Base-by-base conservation (phyloP, 2,113 vertebrate genomes). In the Ploceus nigricollis region DNA sequence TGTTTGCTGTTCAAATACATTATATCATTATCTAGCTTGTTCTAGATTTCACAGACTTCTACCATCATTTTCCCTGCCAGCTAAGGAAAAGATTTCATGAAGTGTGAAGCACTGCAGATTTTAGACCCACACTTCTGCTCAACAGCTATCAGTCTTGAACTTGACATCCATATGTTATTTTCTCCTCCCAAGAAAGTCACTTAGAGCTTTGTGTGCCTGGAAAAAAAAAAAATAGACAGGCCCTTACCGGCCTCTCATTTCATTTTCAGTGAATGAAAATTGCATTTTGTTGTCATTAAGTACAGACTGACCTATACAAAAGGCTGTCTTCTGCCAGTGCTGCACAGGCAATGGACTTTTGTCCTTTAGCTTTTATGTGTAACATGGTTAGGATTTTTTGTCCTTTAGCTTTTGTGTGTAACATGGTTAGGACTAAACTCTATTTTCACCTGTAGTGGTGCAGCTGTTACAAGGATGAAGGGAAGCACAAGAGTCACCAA, bases 141-240 rank as follows among this genome's bases (percentile, higher is more conserved):
- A 96, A 66, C 87, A 95, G 88, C 80, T 81, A 92, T 80, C 92
- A 92, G 92, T 81, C 92, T 89, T 93, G 88, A 95, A 93, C 92
- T 91, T 87, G 85, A 86, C 93, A 94, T 90, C 92, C 93, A 89
- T 94, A 97, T 92, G 95, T 68, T 94, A 96, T 97, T 96, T 92
- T 93, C 90, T 94, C 53, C 60, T 96, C 90, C 60, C 65, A 89
- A 45, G 82, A 94, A 94, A 94, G 80, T 92, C 90, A 93, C 76
- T 78, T 58, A 30, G 79, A 94, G 47, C 82, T 90, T 72, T 68
- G 60, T 47, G 80, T 31, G 37, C 16, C 78, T 93, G 80, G 7
- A 68, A 89, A 54, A 63, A 90, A 90, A 82, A 92, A 68, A 68
- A 51, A 5, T 3, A 76, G 77, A 48, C 24, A 85, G 25, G 70